These are phyloP conservation scores for Propithecus coquereli DNA, from an alignment of 2,113 vertebrate species.

Conservation along the genomic window DNA sequence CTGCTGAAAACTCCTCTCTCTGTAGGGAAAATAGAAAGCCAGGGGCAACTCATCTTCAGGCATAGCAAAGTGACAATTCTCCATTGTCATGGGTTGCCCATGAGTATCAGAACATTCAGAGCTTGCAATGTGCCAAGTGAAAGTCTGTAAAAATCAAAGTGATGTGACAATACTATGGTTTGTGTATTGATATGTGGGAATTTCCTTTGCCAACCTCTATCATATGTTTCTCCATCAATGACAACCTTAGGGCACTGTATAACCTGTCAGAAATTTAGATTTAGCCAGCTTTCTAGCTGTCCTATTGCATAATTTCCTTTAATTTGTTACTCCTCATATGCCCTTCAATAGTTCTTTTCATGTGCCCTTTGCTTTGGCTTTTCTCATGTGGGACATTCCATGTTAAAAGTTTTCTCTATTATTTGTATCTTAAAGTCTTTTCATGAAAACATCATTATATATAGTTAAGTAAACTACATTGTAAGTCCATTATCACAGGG, in stretches of 20 bases:
- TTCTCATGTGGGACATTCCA: background rate
- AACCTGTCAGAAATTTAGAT: background rate
- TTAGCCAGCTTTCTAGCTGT: background rate
- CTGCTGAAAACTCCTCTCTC: background rate
- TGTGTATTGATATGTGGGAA: background rate
- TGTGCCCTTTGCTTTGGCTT: background rate
- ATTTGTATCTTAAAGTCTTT: background rate
- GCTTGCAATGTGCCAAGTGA: background rate
- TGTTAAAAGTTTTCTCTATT: background rate
- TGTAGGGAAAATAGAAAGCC: background rate
- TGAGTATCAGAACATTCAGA: background rate
- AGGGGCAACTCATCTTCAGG: background rate
- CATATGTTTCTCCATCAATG: background rate
- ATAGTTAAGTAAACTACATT: background rate
- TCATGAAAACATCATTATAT: background rate
- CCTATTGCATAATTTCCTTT: background rate
- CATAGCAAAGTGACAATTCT: background rate
- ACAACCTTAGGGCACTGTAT: background rate
- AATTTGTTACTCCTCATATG: background rate
- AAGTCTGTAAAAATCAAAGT: background rate
- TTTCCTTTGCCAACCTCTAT: background rate
- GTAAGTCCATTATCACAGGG: background rate
- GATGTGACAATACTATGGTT: background rate
- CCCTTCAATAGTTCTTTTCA: background rate
- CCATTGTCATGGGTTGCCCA: background rate